These are phyloP conservation scores for Leptinotarsa haldemani DNA, from an alignment of 2,888 invertebrate species.

Conservation along the genomic window DNA sequence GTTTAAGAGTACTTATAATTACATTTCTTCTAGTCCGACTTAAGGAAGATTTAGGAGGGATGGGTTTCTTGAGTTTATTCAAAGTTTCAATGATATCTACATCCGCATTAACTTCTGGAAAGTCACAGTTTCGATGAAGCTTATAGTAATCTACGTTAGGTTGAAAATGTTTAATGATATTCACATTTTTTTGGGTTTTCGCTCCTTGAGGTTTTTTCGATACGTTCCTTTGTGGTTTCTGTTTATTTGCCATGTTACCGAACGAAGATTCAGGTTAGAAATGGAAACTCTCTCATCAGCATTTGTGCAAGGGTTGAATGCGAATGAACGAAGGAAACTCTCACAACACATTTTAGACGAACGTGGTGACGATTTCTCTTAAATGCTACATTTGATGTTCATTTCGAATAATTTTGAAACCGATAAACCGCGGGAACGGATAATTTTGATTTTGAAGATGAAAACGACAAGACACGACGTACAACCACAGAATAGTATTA, in stretches of 20 bases:
- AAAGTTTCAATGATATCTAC: conserved; percentile 17
- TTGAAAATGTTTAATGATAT: conserved; percentile 36
- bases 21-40: not conserved
- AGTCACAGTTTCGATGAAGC: conserved; percentile 29
- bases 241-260: conserved; percentile 36
- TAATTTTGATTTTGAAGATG: conserved; percentile 31
- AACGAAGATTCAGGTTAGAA: conserved; percentile 38
- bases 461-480: conserved; percentile 29
- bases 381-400: conserved; percentile 3
- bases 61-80: conserved; percentile 3
- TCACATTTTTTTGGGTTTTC: conserved; percentile 18
- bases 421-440: conserved; percentile 36
- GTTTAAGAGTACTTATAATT: not conserved
- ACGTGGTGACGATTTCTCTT: conserved; percentile 2
- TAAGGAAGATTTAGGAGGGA: not conserved
- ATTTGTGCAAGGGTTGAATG: not conserved
- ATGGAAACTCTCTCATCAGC: conserved; percentile 12
- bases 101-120: conserved; percentile 32
- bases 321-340: not conserved
- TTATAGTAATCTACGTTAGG: conserved; percentile 27
- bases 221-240: conserved; percentile 17
- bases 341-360: conserved; percentile 18
- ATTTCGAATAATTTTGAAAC: conserved; percentile 24
- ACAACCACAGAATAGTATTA: too few relatives aligned
- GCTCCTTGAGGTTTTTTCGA: conserved; percentile 8